Conservation (phyloP, 2,888 invertebrate genomes). For the Drosophila helvetica region DNA sequence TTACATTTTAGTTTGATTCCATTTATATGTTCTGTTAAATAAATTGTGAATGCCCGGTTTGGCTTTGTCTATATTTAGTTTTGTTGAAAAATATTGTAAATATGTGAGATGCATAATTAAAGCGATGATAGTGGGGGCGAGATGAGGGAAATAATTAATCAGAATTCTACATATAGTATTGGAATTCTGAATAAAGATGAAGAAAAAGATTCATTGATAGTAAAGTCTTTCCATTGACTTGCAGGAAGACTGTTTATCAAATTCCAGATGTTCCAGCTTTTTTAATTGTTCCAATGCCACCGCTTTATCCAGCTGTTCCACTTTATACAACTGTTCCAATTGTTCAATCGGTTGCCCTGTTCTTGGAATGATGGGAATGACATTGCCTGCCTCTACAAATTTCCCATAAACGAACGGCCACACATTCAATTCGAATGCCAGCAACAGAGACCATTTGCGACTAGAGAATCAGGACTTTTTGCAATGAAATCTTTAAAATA, state of each 20-base stretch:
- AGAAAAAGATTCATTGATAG: neutral
- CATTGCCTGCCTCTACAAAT: neutral
- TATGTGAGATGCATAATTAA: conserved; percentile 28
- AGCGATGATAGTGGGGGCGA: neutral
- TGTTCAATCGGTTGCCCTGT: no score
- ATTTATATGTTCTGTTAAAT: conserved; percentile 59
- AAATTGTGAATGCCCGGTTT: conserved; percentile 30
- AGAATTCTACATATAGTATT: neutral
- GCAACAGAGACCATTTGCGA: no score
- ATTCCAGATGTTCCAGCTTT: neutral
- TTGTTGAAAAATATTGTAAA: neutral
- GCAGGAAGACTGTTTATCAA: neutral
- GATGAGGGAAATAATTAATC: neutral
- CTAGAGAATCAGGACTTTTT: neutral
- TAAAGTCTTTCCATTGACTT: neutral
- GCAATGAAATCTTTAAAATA: neutral
- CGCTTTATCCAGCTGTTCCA: no score
- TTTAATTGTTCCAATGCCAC: no score
- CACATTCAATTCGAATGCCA: no score
- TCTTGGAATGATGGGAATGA: no score
- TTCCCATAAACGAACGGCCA: neutral
- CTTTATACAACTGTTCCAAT: no score
- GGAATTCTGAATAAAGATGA: neutral
- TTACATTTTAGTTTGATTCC: conserved; percentile 70
- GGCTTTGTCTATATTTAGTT: conserved; percentile 33